Conservation (phyloP, 92 coral and sea anemone species). For the Bergia puertoricense region DNA sequence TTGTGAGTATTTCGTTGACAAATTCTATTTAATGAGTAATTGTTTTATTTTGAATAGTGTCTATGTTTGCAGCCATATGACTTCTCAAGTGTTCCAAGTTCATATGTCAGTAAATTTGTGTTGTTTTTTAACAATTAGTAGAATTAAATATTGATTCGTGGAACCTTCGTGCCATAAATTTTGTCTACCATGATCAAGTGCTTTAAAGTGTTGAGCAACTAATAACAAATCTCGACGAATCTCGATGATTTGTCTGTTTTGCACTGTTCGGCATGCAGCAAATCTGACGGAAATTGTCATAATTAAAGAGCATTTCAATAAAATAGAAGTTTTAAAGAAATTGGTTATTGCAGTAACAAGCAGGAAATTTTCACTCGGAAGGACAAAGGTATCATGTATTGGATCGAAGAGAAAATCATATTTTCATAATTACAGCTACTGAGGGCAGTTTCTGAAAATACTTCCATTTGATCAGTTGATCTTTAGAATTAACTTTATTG, state of each 20-base stretch:
- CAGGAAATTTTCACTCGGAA: neutral
- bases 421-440: neutral
- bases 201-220: neutral
- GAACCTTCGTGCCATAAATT: neutral
- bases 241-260: neutral
- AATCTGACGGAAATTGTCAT: slow-evolving; percentile 7
- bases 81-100: slow-evolving; percentile 11
- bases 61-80: neutral
- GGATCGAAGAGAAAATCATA: no score
- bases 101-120: neutral
- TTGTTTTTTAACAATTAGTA: neutral
- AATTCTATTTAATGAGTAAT: neutral
- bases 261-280: neutral
- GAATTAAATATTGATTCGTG: neutral
- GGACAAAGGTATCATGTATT: neutral
- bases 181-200: neutral
- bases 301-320: neutral
- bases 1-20: slow-evolving; percentile 70
- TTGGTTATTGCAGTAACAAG: neutral
- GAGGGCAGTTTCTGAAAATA: neutral
- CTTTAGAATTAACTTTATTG: neutral
- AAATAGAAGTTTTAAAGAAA: neutral
- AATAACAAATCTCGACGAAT: neutral
- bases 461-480: neutral
- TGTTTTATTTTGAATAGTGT: neutral